phyloP scores from a whole-genome alignment of 2,113 vertebrate species.

The Pteruthius melanotis region DNA sequence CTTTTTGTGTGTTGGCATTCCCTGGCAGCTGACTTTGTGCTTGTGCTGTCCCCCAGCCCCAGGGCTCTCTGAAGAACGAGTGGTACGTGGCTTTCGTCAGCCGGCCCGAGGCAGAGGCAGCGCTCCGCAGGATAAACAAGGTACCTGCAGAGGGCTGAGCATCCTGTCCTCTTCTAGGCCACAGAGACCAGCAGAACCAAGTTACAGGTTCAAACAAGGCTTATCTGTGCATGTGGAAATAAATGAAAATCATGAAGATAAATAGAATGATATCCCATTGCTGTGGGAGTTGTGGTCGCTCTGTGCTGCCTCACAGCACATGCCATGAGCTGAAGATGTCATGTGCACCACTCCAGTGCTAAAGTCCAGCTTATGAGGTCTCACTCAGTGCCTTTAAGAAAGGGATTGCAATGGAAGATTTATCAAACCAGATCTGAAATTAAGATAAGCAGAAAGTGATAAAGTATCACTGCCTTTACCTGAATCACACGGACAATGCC shows the following conservation, averaged over 20 bases:
- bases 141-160: slow-evolving; percentile 54
- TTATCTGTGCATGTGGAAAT: not conserved
- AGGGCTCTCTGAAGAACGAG: slow-evolving; percentile 68
- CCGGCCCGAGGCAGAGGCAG: slow-evolving; percentile 83
- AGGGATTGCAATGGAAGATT: not conserved
- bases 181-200: not conserved
- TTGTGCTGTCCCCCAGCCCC: not conserved
- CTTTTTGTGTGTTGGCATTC: too few relatives aligned
- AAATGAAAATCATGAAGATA: not conserved
- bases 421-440: not conserved
- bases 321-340: not conserved
- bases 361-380: not conserved
- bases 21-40: not conserved
- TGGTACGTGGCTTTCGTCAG: slow-evolving; percentile 88
- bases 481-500: not conserved
- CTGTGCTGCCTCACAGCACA: not conserved
- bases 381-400: not conserved
- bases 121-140: slow-evolving; percentile 82
- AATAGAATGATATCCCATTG: not conserved
- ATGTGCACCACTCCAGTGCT: not conserved
- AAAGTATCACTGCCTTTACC: not conserved
- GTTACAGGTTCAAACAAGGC: not conserved
- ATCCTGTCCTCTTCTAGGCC: not conserved
- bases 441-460: not conserved
- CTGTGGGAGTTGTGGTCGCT: not conserved